phyloP scores from a whole-genome alignment of 2,888 invertebrate species.

The Clanis bilineata region DNA sequence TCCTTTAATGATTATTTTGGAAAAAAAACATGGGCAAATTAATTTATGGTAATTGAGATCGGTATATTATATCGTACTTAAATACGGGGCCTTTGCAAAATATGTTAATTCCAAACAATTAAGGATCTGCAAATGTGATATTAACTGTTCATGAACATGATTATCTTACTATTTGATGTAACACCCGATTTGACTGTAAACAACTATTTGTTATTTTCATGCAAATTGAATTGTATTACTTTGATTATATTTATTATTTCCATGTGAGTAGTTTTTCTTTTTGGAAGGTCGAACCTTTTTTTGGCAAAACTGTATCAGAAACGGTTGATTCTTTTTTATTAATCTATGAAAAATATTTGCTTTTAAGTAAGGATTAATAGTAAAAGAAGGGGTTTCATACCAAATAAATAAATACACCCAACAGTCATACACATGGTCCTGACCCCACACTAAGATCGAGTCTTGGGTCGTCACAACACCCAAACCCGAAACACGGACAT shows the following conservation, averaged over 20 bases:
- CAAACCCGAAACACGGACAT: too few relatives aligned
- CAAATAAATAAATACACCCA: too few relatives aligned
- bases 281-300: too few relatives aligned
- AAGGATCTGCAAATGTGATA: slow-evolving; percentile 58
- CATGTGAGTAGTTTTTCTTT: slow-evolving; percentile 38
- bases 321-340: too few relatives aligned
- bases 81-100: slow-evolving; percentile 4
- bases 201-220: slow-evolving; percentile 55
- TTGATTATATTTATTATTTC: slow-evolving; percentile 71
- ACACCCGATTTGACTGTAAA: slow-evolving; percentile 44
- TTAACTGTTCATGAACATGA: slow-evolving; percentile 38
- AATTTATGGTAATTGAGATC: slow-evolving; percentile 4
- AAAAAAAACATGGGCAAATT: slow-evolving; percentile 3
- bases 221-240: slow-evolving; percentile 57
- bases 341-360: too few relatives aligned
- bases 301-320: too few relatives aligned
- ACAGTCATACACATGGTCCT: too few relatives aligned
- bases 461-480: too few relatives aligned
- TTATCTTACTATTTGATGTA: slow-evolving; percentile 28
- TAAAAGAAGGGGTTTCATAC: too few relatives aligned
- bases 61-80: slow-evolving; percentile 7
- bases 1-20: slow-evolving; percentile 9
- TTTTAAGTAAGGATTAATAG: too few relatives aligned
- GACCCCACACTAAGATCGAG: too few relatives aligned
- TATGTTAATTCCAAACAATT: slow-evolving; percentile 14